Conservation (phyloP, 2,888 invertebrate species). For the Xylophagus ater region DNA sequence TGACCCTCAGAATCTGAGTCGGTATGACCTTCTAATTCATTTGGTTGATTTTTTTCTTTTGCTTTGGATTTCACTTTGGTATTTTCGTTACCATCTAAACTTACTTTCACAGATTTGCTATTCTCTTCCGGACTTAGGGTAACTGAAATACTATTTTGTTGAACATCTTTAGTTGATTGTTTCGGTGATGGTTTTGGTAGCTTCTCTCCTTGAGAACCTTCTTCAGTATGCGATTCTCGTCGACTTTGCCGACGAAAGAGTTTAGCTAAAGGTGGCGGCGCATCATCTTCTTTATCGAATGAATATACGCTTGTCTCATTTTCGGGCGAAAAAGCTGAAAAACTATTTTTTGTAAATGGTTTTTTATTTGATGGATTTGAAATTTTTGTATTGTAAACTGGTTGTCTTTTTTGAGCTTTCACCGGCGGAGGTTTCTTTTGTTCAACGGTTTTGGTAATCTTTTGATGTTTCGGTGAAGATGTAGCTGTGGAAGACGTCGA, state of each 20-base stretch:
- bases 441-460: slow-evolving; percentile 15
- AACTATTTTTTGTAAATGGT: slow-evolving; percentile 15
- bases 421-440: too few species aligned
- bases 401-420: slow-evolving; percentile 30
- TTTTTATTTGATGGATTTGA: slow-evolving; percentile 32
- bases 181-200: slow-evolving; percentile 25
- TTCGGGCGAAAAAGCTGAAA: slow-evolving; percentile 50
- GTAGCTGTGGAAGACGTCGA: slow-evolving; percentile 16
- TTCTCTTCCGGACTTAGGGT: slow-evolving; percentile 38
- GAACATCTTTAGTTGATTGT: slow-evolving; percentile 21
- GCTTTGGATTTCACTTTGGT: slow-evolving; percentile 20
- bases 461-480: slow-evolving; percentile 15
- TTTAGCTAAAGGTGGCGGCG: slow-evolving; percentile 36
- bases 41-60: slow-evolving; percentile 13
- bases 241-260: slow-evolving; percentile 46
- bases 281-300: slow-evolving; percentile 55
- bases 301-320: slow-evolving; percentile 62
- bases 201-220: slow-evolving; percentile 17
- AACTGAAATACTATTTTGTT: slow-evolving; percentile 27
- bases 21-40: too few species aligned
- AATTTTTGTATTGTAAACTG: slow-evolving; percentile 47
- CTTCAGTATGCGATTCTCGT: slow-evolving; percentile 34
- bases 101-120: slow-evolving; percentile 44
- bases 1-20: slow-evolving; percentile 47
- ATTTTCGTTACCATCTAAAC: slow-evolving; percentile 39